Evolutionary conservation across 1,140 invertebrate species (phyloP), one percentile per base, ranked within the genome.

Genomic region (Diprion similis): DNA sequence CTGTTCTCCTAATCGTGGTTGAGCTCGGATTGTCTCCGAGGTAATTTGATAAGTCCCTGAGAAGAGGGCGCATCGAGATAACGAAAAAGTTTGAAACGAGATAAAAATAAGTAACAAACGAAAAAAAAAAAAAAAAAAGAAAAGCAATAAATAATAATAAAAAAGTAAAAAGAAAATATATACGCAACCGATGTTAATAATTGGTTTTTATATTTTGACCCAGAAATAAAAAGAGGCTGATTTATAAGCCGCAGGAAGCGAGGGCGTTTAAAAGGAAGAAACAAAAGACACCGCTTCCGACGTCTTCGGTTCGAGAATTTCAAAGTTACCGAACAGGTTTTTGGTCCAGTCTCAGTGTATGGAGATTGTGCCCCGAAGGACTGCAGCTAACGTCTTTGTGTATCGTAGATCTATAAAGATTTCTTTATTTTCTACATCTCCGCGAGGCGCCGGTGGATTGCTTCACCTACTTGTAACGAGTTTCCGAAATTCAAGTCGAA

Each of bases 291-390:
- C n/a, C n/a, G 3, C 51, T 59, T 37, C 24, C 51, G 11, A 15
- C 51, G 51, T 59, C 51, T 59, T 59, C 51, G 51, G 51, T 13
- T 59, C 51, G 51, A 59, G 51, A 59, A 59, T 59, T 37, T 59
- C 3, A 59, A 80, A 82, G 76, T 71, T 67, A 71, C 76, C 74
- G 71, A 65, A 79, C 81, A 75, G 79, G 80, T 82, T 82, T 82
- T 81, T 80, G 80, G 81, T 15, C 59, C 15, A 65, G 59, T 15
- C 18, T n/a, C 67, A 18, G 18, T 68, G 15, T 37, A 37, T 37
- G 24, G 24, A 18, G 45, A 71, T 70, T 72, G 37, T 66, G 65
- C 66, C 46, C 46, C 72, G 19, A 65, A 74, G 48, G 46, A 15
- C 18, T 69, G 71, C 77, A 76, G 75, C 79, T 78, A 78, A 78